These are phyloP conservation scores for Esox niger DNA, from an alignment of 2,113 vertebrate genomes.

Conservation along the genomic window DNA sequence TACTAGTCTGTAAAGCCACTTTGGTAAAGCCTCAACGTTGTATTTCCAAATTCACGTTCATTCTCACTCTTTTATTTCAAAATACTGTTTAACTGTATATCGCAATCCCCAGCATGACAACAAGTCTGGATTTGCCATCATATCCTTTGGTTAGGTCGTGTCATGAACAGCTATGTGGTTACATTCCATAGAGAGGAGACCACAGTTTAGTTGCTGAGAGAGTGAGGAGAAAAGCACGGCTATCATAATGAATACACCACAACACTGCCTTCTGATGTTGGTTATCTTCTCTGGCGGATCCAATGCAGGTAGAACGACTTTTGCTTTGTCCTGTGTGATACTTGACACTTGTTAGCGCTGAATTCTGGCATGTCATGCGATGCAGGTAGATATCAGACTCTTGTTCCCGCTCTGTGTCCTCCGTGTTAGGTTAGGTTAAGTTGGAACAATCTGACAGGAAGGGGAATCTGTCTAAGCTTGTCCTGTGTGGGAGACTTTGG, in stretches of 20 bases:
- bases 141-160: slow-evolving; percentile 21
- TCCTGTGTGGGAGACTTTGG: slow-evolving; percentile 31
- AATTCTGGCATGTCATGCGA: background rate
- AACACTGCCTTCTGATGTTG: slow-evolving; percentile 56
- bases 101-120: slow-evolving; percentile 12
- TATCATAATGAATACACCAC: slow-evolving; percentile 50
- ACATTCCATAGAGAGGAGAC: slow-evolving; percentile 58
- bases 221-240: slow-evolving; percentile 11
- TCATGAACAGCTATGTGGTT: slow-evolving; percentile 33
- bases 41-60: background rate
- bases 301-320: slow-evolving; percentile 58
- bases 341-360: background rate
- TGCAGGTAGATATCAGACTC: background rate
- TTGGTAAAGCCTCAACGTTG: background rate
- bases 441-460: background rate
- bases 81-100: background rate
- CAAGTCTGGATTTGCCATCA: slow-evolving; percentile 72
- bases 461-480: slow-evolving; percentile 37
- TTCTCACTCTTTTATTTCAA: background rate
- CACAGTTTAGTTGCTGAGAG: slow-evolving; percentile 21
- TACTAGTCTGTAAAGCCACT: too few relatives aligned
- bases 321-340: slow-evolving; percentile 1
- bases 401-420: background rate
- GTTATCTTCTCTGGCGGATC: slow-evolving; percentile 32
- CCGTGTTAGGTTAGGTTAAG: background rate